phyloP scores from a whole-genome alignment of 2,797 vertebrate genomes.

The Betta splendens region DNA sequence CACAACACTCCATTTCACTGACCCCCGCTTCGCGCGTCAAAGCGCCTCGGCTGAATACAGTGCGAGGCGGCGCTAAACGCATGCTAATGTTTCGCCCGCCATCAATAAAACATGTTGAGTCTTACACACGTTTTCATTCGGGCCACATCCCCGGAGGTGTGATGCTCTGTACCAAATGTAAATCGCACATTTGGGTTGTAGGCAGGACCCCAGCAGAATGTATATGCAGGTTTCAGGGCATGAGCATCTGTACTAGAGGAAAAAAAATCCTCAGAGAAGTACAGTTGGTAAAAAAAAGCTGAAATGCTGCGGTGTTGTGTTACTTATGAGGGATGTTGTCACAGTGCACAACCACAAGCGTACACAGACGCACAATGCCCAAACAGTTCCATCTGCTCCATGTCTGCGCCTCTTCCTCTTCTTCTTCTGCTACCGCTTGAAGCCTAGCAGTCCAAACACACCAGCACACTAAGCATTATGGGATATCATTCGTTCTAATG shows the following conservation, averaged over 20 bases:
- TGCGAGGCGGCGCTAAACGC: slow-evolving; percentile 3
- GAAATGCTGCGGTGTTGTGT: not conserved
- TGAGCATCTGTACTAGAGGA: not conserved
- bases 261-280: not conserved
- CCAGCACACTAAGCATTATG: slow-evolving; percentile 44
- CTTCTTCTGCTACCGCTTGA: slow-evolving; percentile 28
- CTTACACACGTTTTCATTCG: slow-evolving; percentile 23
- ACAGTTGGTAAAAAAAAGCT: not conserved
- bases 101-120: slow-evolving; percentile 62
- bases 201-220: not conserved
- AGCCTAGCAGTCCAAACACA: slow-evolving; percentile 27
- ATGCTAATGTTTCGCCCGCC: slow-evolving; percentile 49
- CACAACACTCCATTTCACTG: slow-evolving; percentile 14
- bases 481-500: slow-evolving; percentile 59
- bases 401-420: slow-evolving; percentile 9
- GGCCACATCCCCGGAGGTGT: slow-evolving; percentile 16
- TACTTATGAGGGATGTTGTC: slow-evolving; percentile 13
- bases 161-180: slow-evolving; percentile 16
- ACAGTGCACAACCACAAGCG: slow-evolving; percentile 25
- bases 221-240: not conserved
- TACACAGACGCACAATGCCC: slow-evolving; percentile 36
- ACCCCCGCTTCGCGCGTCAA: slow-evolving; percentile 31
- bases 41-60: slow-evolving; percentile 19
- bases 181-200: slow-evolving; percentile 13
- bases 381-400: slow-evolving; percentile 58